These are phyloP conservation scores for Seriola aureovittata DNA, from an alignment of 2,113 vertebrate species.

Conservation along the genomic window DNA sequence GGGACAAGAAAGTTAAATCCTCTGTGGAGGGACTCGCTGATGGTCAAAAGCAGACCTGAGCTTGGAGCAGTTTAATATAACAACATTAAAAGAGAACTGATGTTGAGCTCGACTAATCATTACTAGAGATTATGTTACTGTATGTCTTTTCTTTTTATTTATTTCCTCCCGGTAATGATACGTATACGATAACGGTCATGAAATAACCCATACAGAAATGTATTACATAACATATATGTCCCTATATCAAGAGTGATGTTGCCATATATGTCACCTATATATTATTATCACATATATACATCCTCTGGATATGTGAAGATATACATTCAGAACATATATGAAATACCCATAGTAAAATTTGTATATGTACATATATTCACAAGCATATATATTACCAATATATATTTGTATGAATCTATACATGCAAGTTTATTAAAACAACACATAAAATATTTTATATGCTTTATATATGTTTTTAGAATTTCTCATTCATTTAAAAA, in stretches of 20 bases:
- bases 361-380: too few species aligned
- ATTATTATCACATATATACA: background rate
- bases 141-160: background rate
- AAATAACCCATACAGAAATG: too few species aligned
- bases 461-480: too few species aligned
- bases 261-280: background rate
- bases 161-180: background rate
- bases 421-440: too few species aligned
- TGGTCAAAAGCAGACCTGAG: conserved; percentile 31
- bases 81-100: background rate
- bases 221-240: too few species aligned
- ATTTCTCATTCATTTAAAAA: too few species aligned
- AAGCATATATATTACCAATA: too few species aligned
- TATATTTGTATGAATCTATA: too few species aligned
- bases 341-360: too few species aligned
- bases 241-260: too few species aligned
- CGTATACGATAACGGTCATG: background rate
- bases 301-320: too few species aligned
- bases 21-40: conserved; percentile 6
- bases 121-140: background rate
- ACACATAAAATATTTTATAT: too few species aligned
- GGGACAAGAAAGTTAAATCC: conserved; percentile 55
- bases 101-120: background rate
- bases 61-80: background rate
- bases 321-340: background rate